Conservation (phyloP, 2,797 vertebrate species). For the Periparus ater region DNA sequence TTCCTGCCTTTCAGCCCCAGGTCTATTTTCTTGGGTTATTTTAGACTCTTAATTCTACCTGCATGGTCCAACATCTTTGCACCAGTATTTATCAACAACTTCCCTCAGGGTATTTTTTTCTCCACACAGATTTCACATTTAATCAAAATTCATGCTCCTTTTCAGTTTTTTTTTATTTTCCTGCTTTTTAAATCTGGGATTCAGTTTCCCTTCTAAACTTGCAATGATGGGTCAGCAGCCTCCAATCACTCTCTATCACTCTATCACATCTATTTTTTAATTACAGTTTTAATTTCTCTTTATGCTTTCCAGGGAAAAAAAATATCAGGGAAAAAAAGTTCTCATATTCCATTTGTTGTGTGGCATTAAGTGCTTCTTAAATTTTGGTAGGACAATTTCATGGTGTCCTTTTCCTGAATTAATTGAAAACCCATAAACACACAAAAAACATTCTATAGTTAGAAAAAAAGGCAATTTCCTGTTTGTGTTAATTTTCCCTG, state of each 20-base stretch:
- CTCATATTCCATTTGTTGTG: not conserved
- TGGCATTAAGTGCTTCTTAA: not conserved
- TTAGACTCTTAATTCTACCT: not conserved
- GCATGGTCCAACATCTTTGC: not conserved
- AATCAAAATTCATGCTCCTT: not conserved
- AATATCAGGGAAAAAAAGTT: rapidly evolving
- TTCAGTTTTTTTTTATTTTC: not conserved
- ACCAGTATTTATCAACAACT: not conserved
- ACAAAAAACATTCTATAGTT: not conserved
- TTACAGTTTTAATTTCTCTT: not conserved
- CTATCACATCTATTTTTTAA: not conserved
- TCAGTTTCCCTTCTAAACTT: not conserved
- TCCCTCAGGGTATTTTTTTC: not conserved
- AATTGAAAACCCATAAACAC: not conserved
- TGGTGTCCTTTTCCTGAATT: not conserved
- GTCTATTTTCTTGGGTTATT: not conserved
- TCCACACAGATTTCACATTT: not conserved
- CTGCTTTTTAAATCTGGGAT: not conserved
- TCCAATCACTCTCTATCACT: not conserved
- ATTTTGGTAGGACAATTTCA: not conserved
- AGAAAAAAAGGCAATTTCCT: not conserved
- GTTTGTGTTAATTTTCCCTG: not conserved
- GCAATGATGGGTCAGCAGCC: not conserved
- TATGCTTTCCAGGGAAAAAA: not conserved
- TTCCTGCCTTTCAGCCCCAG: not conserved